Evolutionary conservation across 1,140 invertebrate species (phyloP), one percentile per base, ranked within the genome.

Genomic region (Drosophila ficusphila): DNA sequence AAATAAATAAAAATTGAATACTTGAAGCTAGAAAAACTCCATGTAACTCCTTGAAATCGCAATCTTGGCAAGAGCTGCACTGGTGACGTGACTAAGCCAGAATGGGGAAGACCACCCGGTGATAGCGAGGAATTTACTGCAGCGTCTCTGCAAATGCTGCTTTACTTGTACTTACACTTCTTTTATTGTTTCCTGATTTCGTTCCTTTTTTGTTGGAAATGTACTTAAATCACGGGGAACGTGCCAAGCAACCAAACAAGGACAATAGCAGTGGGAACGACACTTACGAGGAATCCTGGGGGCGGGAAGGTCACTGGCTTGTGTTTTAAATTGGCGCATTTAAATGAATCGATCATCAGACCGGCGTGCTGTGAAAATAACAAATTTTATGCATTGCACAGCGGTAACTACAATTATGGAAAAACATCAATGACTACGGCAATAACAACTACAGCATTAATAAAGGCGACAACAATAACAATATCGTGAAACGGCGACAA

Each of bases 341-440:
- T 61, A 29, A 64, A 61, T 64, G 60, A 47, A 64, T 64, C 39
- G 62, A 51, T 67, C 60, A 51, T 18, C 25, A 27, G 42, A 7
- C 4, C 5, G 9, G 25, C 33, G 27, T n/a, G 34, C 16, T 33
- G 27, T 16, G 16, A 67, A 51, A 67, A 68, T 29, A 67, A 67
- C 64, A 67, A 68, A 67, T 67, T 68, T 68, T 42, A 68, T 67
- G 64, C 27, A 9, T 60, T 1, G 16, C 41, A 71, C 64, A 56
- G 47, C 38, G 53, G 52, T 49, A 49, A 52, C 46, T 75, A 75
- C 68, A 73, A 73, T 73, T 73, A 73, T 74, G 49, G 44, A 65
- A 75, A 36, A 75, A 74, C 71, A 75, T 38, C 60, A 57, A 65
- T 56, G 42, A 74, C 44, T 48, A 14, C 51, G 71, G 58, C 68